Conservation (phyloP, 2,113 vertebrate genomes). For the Onychorhynchus coronatus region DNA sequence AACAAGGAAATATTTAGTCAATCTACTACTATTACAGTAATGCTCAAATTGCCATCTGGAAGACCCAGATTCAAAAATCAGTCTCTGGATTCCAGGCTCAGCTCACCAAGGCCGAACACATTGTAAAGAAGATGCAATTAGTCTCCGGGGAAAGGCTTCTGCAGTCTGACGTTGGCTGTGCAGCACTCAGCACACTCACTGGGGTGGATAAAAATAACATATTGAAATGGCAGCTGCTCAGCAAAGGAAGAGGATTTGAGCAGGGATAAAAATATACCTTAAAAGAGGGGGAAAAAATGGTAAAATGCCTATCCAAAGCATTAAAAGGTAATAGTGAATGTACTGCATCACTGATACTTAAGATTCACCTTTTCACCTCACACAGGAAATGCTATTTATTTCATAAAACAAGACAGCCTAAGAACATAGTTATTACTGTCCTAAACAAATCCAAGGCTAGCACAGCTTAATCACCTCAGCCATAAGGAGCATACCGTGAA, state of each 20-base stretch:
- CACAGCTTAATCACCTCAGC: not conserved
- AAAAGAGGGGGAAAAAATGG: not conserved
- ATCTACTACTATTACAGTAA: slow-evolving; percentile 15
- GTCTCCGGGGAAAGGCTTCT: slow-evolving; percentile 59
- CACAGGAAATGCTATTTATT: not conserved
- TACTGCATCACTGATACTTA: not conserved
- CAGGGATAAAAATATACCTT: slow-evolving; percentile 47
- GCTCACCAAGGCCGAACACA: slow-evolving; percentile 24
- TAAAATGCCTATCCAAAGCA: not conserved
- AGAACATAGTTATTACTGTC: not conserved
- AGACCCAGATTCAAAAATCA: slow-evolving; percentile 54
- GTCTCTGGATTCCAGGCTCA: slow-evolving; percentile 24
- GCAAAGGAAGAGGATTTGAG: slow-evolving; percentile 50
- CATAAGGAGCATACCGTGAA: not conserved
- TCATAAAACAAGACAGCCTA: not conserved
- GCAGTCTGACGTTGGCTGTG: slow-evolving; percentile 43
- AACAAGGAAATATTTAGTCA: slow-evolving; percentile 60
- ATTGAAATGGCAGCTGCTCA: slow-evolving; percentile 67
- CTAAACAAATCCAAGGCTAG: not conserved
- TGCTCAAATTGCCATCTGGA: slow-evolving; percentile 28
- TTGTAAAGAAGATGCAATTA: slow-evolving; percentile 61
- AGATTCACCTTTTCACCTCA: not conserved
- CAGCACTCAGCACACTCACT: slow-evolving; percentile 39
- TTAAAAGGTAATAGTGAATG: not conserved
- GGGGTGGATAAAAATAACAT: slow-evolving; percentile 70